Evolutionary conservation across 2,888 invertebrate genomes (phyloP), one percentile per base, ranked within the genome.

Genomic region (Ramazzottius varieornatus): DNA sequence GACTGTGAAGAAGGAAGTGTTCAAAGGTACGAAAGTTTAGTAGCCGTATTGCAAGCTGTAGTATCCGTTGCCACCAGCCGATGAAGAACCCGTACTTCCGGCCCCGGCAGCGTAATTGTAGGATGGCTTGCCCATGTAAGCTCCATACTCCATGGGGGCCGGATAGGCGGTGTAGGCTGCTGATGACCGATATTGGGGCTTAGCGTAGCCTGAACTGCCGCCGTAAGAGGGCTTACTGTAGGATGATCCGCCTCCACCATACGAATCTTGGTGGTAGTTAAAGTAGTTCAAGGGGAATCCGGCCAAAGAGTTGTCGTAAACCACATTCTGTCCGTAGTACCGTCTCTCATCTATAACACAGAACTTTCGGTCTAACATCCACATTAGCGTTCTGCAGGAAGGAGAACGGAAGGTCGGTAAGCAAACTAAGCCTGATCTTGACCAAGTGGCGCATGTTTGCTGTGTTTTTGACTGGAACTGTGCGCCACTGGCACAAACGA

Each of bases 21-120:
- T n/a, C n/a, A n/a, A n/a, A n/a, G n/a, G n/a, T n/a, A n/a, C n/a
- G n/a, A n/a, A n/a, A n/a, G 40, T 24, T 54, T 29, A 54, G 54
- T 54, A 54, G 54, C 54, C 54, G 54, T 54, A 54, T 29, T 54
- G 54, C 54, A 54, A 29, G 54, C 54, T 54, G 54, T 54, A 54
- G 54, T 54, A 54, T 13, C 20, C 40, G 54, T 54, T 54, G n/a
- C n/a, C n/a, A n/a, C n/a, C n/a, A n/a, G n/a, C n/a, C n/a, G n/a
- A n/a, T n/a, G n/a, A n/a, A n/a, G n/a, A n/a, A n/a, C n/a, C n/a
- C n/a, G n/a, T n/a, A n/a, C n/a, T n/a, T n/a, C n/a, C n/a, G n/a
- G n/a, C n/a, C n/a, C n/a, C n/a, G n/a, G n/a, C n/a, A n/a, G n/a
- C n/a, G n/a, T n/a, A n/a, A n/a, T n/a, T n/a, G 13, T 29, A 8